These are phyloP conservation scores for Meliscaeva auricollis DNA, from an alignment of 2,888 invertebrate species.

Conservation along the genomic window DNA sequence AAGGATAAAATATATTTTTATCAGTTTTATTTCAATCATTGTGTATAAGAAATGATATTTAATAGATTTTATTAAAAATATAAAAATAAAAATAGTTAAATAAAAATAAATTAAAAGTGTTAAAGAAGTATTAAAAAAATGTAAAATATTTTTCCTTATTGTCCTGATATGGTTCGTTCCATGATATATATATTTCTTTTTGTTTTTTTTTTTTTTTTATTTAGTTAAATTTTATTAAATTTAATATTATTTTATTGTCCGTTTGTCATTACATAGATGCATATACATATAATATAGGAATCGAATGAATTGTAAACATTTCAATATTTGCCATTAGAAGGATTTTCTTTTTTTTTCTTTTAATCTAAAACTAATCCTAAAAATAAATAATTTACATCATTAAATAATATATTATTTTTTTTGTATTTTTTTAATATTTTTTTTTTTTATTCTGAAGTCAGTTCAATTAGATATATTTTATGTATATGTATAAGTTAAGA, in stretches of 20 bases:
- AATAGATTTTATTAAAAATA: too few relatives aligned
- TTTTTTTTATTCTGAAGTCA: conserved; percentile 53
- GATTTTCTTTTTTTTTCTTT: conserved; percentile 22
- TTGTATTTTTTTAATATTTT: neutral
- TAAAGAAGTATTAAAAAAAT: neutral
- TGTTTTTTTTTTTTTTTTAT: conserved; percentile 65
- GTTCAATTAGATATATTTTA: conserved; percentile 57
- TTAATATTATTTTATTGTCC: conserved; percentile 71
- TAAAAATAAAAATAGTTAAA: neutral
- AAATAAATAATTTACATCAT: conserved; percentile 25
- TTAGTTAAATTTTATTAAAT: conserved; percentile 45
- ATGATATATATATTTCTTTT: conserved; percentile 62
- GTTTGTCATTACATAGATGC: conserved; percentile 10
- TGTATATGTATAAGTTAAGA: conserved; percentile 47
- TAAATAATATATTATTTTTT: conserved; percentile 6
- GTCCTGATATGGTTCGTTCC: conserved; percentile 74
- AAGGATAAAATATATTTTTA: too few relatives aligned
- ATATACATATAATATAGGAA: conserved; percentile 43
- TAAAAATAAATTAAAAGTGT: neutral
- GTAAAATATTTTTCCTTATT: conserved; percentile 49
- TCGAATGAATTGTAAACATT: conserved; percentile 65
- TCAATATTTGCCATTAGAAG: conserved; percentile 52
- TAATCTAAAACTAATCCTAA: conserved; percentile 55
- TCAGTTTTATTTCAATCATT: too few relatives aligned
- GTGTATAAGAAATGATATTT: too few relatives aligned